phyloP scores from a whole-genome alignment of 2,113 vertebrate genomes.

The Cynopterus brachyotis region DNA sequence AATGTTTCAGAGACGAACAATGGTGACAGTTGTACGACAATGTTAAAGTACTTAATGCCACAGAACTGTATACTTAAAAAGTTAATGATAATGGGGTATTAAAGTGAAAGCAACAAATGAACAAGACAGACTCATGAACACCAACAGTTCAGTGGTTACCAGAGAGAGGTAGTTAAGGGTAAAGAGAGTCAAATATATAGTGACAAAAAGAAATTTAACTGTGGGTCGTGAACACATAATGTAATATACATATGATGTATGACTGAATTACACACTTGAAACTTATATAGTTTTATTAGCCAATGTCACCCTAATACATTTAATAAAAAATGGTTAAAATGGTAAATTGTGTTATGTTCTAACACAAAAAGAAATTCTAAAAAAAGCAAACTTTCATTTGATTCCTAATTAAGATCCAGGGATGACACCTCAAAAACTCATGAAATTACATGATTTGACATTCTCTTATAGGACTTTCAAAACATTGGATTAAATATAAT shows the following conservation, averaged over 20 bases:
- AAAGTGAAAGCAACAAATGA: too few relatives aligned
- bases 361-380: neutral
- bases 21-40: neutral
- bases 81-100: too few relatives aligned
- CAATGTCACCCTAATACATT: too few relatives aligned
- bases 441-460: neutral
- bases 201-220: too few relatives aligned
- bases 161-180: too few relatives aligned
- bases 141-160: too few relatives aligned
- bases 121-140: too few relatives aligned
- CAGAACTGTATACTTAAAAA: neutral
- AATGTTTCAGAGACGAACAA: neutral
- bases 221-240: too few relatives aligned
- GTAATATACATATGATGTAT: too few relatives aligned
- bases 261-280: too few relatives aligned
- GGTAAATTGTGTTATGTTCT: neutral
- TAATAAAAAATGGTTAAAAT: neutral
- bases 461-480: slow-evolving; percentile 20
- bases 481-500: slow-evolving; percentile 20
- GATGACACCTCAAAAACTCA: neutral
- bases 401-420: slow-evolving; percentile 28
- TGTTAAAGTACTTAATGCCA: neutral
- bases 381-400: neutral
- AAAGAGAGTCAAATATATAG: too few relatives aligned
- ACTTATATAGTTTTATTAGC: too few relatives aligned